Evolutionary conservation across 2,888 invertebrate genomes (phyloP).

Genomic region (Drosophila atripex): DNA sequence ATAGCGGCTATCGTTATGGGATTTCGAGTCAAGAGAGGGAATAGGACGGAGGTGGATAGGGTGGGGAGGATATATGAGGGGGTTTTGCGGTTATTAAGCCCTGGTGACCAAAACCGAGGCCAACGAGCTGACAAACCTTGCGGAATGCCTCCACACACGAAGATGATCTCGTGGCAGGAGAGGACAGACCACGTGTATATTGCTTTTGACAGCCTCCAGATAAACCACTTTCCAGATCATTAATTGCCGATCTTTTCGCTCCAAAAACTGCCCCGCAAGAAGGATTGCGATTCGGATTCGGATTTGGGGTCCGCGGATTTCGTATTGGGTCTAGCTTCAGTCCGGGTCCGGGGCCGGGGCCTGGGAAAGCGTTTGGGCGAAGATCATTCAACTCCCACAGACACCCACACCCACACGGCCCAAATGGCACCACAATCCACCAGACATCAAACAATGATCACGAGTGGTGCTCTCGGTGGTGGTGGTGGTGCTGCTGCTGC

Average conservation of each 20-base stretch:
- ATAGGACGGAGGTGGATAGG: too few species aligned
- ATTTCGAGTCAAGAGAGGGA: slow-evolving; percentile 15
- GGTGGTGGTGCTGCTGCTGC: slow-evolving; percentile 35
- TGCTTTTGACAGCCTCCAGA: slow-evolving; percentile 63
- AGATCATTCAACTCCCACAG: slow-evolving; percentile 42
- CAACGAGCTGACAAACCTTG: slow-evolving; percentile 81
- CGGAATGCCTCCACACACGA: slow-evolving; percentile 54
- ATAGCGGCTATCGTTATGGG: slow-evolving; percentile 59
- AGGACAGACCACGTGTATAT: slow-evolving; percentile 6
- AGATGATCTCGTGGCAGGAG: slow-evolving; percentile 40
- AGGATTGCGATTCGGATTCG: slow-evolving; percentile 25
- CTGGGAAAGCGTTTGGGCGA: slow-evolving; percentile 39
- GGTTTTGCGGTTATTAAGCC: slow-evolving; percentile 64
- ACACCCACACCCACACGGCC: slow-evolving; percentile 50
- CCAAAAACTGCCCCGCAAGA: slow-evolving; percentile 46
- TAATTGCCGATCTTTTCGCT: slow-evolving; percentile 59
- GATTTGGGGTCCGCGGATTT: slow-evolving; percentile 1
- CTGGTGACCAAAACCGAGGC: slow-evolving; percentile 80
- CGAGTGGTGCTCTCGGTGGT: slow-evolving; percentile 42
- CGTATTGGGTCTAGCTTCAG: slow-evolving; percentile 10
- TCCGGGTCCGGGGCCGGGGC: slow-evolving; percentile 29
- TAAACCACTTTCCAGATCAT: slow-evolving; percentile 67
- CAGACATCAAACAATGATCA: slow-evolving; percentile 63
- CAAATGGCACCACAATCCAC: slow-evolving; percentile 32
- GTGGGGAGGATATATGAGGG: neutral